Percentiles rank a stretch among this genome's conserved stretches.
Evolutionary conservation across 2,888 invertebrate genomes (phyloP).

Genomic region (Dynastes tityus): DNA sequence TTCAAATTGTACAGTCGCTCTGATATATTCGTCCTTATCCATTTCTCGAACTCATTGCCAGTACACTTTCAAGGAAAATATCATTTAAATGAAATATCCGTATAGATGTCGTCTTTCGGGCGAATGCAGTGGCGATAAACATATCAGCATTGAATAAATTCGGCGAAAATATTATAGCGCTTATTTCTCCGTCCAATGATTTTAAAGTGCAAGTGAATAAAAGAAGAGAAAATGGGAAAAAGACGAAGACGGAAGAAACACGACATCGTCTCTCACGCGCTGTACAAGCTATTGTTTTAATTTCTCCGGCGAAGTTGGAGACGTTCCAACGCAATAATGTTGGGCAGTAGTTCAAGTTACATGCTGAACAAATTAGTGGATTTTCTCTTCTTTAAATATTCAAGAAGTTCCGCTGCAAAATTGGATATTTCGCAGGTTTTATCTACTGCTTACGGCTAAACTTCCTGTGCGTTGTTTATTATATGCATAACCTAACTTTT

Average conservation of each 20-base stretch:
- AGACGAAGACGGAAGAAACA: not conserved
- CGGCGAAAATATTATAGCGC: constrained; percentile 14
- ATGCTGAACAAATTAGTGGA: constrained; percentile 68
- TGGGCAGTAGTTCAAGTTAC: constrained; percentile 65
- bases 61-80: constrained; percentile 5
- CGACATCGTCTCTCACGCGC: not conserved
- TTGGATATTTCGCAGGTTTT: constrained; percentile 50
- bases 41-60: not conserved
- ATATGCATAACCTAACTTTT: not conserved
- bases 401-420: constrained; percentile 62
- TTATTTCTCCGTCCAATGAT: constrained; percentile 32
- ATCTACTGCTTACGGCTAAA: constrained; percentile 45
- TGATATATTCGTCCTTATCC: constrained; percentile 1
- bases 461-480: constrained; percentile 30
- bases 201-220: constrained; percentile 28
- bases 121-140: constrained; percentile 20
- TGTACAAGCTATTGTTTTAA: constrained; percentile 67
- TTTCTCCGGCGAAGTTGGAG: constrained; percentile 65
- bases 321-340: constrained; percentile 66
- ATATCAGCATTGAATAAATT: constrained; percentile 17
- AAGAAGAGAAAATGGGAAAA: not conserved
- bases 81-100: constrained; percentile 17
- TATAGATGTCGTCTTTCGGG: not conserved
- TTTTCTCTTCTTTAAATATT: constrained; percentile 65
- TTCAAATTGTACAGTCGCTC: not conserved